phyloP scores from a whole-genome alignment of 2,888 invertebrate genomes.

The Ophraella communa region DNA sequence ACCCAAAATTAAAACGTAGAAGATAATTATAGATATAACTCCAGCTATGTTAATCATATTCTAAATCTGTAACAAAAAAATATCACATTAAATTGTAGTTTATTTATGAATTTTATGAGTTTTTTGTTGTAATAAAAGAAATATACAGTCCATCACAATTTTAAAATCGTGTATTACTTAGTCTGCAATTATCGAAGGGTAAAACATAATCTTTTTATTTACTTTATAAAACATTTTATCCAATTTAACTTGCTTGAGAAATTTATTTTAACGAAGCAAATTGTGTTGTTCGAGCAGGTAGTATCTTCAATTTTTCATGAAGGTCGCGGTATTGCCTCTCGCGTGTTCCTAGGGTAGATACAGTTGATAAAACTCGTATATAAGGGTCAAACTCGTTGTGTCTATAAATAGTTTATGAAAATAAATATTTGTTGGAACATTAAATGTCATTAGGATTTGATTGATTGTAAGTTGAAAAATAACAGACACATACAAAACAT shows the following conservation, averaged over 20 bases:
- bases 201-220: too few species aligned
- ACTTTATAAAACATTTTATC: too few species aligned
- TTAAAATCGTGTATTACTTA: too few species aligned
- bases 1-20: slow-evolving; percentile 92
- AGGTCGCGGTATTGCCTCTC: background rate
- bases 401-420: background rate
- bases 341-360: background rate
- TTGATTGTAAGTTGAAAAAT: background rate
- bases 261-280: too few species aligned
- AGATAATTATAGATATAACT: slow-evolving; percentile 91
- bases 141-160: too few species aligned
- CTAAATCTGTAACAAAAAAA: slow-evolving; percentile 38
- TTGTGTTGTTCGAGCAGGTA: too few species aligned
- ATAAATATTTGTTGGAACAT: background rate
- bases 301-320: background rate
- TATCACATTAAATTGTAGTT: background rate
- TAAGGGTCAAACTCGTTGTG: background rate
- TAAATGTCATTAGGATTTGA: background rate
- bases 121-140: too few species aligned
- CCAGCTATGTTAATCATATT: slow-evolving; percentile 91
- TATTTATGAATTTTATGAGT: too few species aligned
- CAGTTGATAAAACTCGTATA: background rate
- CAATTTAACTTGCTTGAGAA: too few species aligned
- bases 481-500: background rate
- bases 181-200: too few species aligned